Base-by-base conservation (phyloP, 2,113 vertebrate species). In the Rhinichthys klamathensis region DNA sequence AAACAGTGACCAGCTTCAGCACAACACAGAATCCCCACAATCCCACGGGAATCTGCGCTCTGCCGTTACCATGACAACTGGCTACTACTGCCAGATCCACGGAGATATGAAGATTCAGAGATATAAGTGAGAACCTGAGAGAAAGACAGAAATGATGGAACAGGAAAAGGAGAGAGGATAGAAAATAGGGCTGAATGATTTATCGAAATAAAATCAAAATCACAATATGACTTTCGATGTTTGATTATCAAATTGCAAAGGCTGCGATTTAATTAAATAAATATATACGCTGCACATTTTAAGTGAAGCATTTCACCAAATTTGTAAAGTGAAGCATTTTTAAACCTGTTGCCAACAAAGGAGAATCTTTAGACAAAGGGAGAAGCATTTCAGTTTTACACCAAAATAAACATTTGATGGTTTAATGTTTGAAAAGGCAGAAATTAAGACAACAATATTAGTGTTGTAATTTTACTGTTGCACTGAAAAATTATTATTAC, bases 41-140 rank as follows among this genome's bases (percentile, higher is more conserved):
- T 94, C 95, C 93, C 92, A 54, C 65, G 93, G 93, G 94, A 95
- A 85, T 92, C 89, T 91, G 91, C 92, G 89, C 92, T 91, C 94
- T 93, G 91, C 93, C 91, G 94, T 95, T 95, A 92, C 95, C 92
- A 95, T 95, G 95, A 94, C 94, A 89, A 95, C 94, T 88, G 90
- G 93, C 91, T 95, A 93, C 92, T 94, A 92, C 92, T 93, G 93
- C 93, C 92, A 94, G 94, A 93, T 94, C 91, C 85, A 88, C 88
- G 92, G 90, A 91, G 93, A 94, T 92, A 91, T 91, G 93, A 92
- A 93, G 90, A 90, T 91, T 89, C 90, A 90, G 91, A 91, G 92
- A 91, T 87, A 77, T 56, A 80, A n/a, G 88, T 86, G 87, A 86
- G 77, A 90, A 87, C 88, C 87, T 80, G 90, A 90, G 49, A 38